Evolutionary conservation across 2,888 invertebrate species (phyloP).

Genomic region (Athalia rosae): DNA sequence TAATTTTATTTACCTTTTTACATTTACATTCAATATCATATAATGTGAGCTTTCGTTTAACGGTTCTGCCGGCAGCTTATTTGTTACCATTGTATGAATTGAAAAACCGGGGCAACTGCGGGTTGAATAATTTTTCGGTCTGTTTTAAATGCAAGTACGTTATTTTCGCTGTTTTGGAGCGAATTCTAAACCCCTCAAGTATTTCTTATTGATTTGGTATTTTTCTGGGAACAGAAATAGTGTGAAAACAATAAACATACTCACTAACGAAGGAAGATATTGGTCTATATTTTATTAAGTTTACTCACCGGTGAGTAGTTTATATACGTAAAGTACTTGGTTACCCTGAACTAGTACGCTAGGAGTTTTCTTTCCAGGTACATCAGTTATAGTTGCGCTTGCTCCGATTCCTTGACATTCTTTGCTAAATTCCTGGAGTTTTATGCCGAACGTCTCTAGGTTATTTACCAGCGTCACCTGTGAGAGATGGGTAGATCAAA

Average conservation of each 20-base stretch:
- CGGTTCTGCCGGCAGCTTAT: no score
- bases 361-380: conserved; percentile 82
- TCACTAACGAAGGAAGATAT: conserved; percentile 57
- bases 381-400: conserved; percentile 86
- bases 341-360: conserved; percentile 94
- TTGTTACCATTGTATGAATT: no score
- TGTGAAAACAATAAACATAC: conserved; percentile 52
- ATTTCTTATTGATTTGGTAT: conserved; percentile 85
- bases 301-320: conserved; percentile 74
- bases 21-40: no score
- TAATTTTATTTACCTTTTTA: no score
- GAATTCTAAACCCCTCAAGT: conserved; percentile 84
- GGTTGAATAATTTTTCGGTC: neutral
- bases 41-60: no score
- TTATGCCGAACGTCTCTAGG: conserved; percentile 90
- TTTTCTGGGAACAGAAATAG: conserved; percentile 78
- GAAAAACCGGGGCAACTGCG: no score
- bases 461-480: conserved; percentile 93
- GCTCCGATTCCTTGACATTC: conserved; percentile 92
- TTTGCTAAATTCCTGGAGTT: conserved; percentile 85
- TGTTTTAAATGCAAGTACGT: conserved; percentile 44
- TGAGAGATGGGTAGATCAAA: neutral
- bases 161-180: conserved; percentile 82
- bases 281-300: neutral
- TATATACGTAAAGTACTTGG: conserved; percentile 81